Base-by-base conservation (phyloP, 2,113 vertebrate species). In the Limanda limanda region DNA sequence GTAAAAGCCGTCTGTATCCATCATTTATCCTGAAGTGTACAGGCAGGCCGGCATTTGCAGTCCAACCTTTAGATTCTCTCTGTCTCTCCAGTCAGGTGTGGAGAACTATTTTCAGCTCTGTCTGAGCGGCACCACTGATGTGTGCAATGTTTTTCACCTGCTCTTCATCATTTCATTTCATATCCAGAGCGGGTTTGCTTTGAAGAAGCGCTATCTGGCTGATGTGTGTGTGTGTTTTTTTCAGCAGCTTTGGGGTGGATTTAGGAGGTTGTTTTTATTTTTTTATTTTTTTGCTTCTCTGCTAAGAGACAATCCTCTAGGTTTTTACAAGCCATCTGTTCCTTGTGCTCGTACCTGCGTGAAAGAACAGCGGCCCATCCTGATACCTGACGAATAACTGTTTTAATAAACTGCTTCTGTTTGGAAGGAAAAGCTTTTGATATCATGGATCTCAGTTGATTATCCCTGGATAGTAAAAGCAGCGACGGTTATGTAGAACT, bases 121-220 rank as follows among this genome's bases (percentile, higher is more conserved):
- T 81, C 74, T 86, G 82, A 92, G 78, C 85, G 13, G 86, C 89
- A 78, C 78, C 88, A 85, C 89, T 92, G 91, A 92, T 92, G 82
- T 92, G 82, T 92, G 90, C 81, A 87, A 76, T 93, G 89, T 92
- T 92, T 89, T 88, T 85, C 86, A 88, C 60, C 73, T 87, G 84
- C 89, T 90, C 89, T 90, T 91, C 90, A 92, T 94, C 90, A 86
- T 93, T 91, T 90, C 77, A 82, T 90, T 90, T 90, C 84, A 79
- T 85, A 89, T 90, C 87, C 86, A 79, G 87, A 72, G 81, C 78
- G 27, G 71, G 71, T 83, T 86, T 86, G 74, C 89, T 92, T 88
- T 91, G 85, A 90, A 86, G 77, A 71, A 65, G 69, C 70, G 79
- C 73, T 83, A 80, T 79, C 68, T 79, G 62, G 64, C 70, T 86